A percentile compares a stretch with the other conserved stretches of the same genome.
phyloP scores from a whole-genome alignment of 2,113 vertebrate species.

The Pipra filicauda region DNA sequence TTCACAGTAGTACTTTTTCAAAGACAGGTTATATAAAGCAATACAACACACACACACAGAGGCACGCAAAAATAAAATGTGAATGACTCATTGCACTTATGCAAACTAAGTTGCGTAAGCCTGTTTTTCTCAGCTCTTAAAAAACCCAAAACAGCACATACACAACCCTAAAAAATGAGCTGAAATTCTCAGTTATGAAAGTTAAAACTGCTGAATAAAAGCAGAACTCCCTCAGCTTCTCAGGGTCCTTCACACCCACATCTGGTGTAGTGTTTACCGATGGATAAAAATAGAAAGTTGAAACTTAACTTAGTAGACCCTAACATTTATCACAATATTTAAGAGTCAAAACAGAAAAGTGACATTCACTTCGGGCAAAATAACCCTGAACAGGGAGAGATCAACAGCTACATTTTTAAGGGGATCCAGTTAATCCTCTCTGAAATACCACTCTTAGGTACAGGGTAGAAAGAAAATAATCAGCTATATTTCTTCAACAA shows the following conservation, averaged over 20 bases:
- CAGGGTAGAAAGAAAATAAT: background rate
- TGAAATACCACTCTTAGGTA: background rate
- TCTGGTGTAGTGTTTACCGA: constrained; percentile 54
- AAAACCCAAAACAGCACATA: constrained; percentile 22
- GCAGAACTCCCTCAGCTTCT: constrained; percentile 56
- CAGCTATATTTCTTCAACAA: background rate
- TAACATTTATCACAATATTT: constrained; percentile 43
- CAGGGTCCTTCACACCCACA: constrained; percentile 20
- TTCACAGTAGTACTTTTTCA: constrained; percentile 18
- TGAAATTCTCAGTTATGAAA: constrained; percentile 52
- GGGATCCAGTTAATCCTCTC: background rate
- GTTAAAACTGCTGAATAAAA: constrained; percentile 54
- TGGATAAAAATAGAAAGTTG: constrained; percentile 45
- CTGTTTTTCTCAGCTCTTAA: constrained; percentile 56
- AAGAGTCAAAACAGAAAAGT: constrained; percentile 41
- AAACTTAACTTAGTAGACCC: constrained; percentile 36
- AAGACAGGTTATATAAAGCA: constrained; percentile 42
- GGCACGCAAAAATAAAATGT: constrained; percentile 31
- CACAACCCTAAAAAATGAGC: constrained; percentile 19
- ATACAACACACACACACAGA: constrained; percentile 31
- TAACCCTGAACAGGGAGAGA: background rate
- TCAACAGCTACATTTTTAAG: background rate
- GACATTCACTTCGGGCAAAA: constrained; percentile 18
- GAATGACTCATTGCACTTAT: constrained; percentile 68
- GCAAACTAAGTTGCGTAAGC: constrained; percentile 66